phyloP scores from a whole-genome alignment of 2,888 invertebrate genomes.

The Macrosoma leucophasiata region DNA sequence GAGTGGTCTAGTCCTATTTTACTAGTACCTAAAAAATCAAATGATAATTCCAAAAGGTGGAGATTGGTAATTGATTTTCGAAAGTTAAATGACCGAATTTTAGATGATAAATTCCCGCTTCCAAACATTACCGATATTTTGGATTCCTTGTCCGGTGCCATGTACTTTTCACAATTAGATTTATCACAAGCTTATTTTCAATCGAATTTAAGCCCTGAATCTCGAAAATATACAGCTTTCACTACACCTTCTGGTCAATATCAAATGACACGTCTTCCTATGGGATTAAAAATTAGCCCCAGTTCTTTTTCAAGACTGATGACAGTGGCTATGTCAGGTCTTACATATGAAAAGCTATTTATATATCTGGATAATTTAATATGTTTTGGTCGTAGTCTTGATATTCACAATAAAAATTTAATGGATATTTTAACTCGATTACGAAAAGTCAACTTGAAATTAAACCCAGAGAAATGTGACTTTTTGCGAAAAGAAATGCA shows the following conservation, averaged over 20 bases:
- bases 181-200: slow-evolving; percentile 15
- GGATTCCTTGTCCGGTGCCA: slow-evolving; percentile 10
- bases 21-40: slow-evolving; percentile 12
- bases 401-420: slow-evolving; percentile 11
- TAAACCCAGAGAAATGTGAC: slow-evolving; percentile 8
- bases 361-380: slow-evolving; percentile 12
- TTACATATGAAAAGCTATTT: slow-evolving; percentile 11
- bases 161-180: slow-evolving; percentile 16
- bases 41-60: slow-evolving; percentile 11
- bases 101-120: slow-evolving; percentile 11
- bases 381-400: slow-evolving; percentile 6
- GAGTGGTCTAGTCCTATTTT: slow-evolving; percentile 14
- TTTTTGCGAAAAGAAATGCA: slow-evolving; percentile 15
- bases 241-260: slow-evolving; percentile 15
- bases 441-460: slow-evolving; percentile 3
- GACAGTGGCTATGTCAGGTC: slow-evolving; percentile 13
- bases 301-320: slow-evolving; percentile 11
- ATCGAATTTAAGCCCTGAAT: slow-evolving; percentile 6
- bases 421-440: slow-evolving; percentile 5
- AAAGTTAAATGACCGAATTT: slow-evolving; percentile 8
- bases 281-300: slow-evolving; percentile 12
- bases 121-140: slow-evolving; percentile 13
- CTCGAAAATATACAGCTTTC: slow-evolving; percentile 20
- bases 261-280: slow-evolving; percentile 15
- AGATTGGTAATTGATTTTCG: slow-evolving; percentile 12